phyloP scores from a whole-genome alignment of 2,797 vertebrate genomes.

The Intellagama lesueurii region DNA sequence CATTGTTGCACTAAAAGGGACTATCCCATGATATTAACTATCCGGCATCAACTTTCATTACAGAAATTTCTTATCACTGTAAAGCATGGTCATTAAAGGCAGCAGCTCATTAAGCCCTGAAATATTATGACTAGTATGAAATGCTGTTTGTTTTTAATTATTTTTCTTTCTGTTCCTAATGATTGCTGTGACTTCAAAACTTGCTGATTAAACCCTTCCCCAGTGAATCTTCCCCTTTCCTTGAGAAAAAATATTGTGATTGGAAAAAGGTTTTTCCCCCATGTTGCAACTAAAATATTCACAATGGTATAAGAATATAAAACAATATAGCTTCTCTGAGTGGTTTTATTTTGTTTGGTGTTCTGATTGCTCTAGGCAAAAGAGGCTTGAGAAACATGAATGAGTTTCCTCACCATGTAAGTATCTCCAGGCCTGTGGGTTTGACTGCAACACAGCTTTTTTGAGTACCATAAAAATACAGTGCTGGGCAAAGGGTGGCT shows the following conservation, averaged over 20 bases:
- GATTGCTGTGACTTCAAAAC: slow-evolving; percentile 30
- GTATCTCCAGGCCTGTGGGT: no score
- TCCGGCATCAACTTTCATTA: not conserved
- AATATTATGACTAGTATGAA: slow-evolving; percentile 34
- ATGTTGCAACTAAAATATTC: not conserved
- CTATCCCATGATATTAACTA: not conserved
- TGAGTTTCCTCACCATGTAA: no score
- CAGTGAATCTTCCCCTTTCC: not conserved
- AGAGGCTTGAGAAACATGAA: no score
- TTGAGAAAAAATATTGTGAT: slow-evolving; percentile 5
- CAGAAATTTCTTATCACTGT: slow-evolving; percentile 24
- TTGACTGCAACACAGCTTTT: no score
- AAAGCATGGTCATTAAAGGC: slow-evolving; percentile 35
- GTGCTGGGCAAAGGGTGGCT: no score
- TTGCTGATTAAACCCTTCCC: slow-evolving; percentile 20
- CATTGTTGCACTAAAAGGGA: not conserved
- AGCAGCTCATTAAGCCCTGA: slow-evolving; percentile 25
- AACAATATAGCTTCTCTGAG: not conserved
- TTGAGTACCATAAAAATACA: no score
- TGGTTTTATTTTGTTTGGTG: not conserved
- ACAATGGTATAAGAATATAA: not conserved
- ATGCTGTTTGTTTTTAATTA: slow-evolving; percentile 49
- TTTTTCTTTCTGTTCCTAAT: slow-evolving; percentile 29
- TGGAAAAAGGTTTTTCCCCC: not conserved
- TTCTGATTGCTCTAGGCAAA: not conserved